Conservation (phyloP, 2,888 invertebrate species). For the Macropis europaea region DNA sequence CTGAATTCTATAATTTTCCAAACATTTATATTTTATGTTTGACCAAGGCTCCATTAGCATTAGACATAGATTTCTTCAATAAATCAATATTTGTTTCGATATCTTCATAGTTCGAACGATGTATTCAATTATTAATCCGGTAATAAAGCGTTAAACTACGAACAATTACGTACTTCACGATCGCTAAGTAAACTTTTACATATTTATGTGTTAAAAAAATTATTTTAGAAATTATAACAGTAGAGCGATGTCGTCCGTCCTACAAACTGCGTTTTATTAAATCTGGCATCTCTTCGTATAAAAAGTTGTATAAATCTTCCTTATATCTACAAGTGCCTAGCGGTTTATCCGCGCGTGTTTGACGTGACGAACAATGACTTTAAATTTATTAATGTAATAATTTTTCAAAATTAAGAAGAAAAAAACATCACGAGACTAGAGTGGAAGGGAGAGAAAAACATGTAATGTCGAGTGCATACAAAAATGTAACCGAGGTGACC, state of each 20-base stretch:
- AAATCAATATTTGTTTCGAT: not conserved
- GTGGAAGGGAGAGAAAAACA: not conserved
- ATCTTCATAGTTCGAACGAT: not conserved
- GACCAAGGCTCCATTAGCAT: not conserved
- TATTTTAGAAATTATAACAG: not conserved
- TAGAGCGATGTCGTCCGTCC: constrained; percentile 31
- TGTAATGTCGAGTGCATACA: constrained; percentile 25
- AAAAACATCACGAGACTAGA: constrained; percentile 7
- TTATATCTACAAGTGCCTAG: constrained; percentile 63
- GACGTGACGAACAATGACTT: constrained; percentile 55
- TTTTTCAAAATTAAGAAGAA: constrained; percentile 55
- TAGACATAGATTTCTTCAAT: not conserved
- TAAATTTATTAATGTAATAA: constrained; percentile 42
- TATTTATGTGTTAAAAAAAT: not conserved
- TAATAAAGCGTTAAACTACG: not conserved
- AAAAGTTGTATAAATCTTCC: constrained; percentile 33
- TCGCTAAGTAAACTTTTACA: not conserved
- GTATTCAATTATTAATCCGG: not conserved
- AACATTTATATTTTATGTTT: not conserved
- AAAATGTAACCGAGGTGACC: constrained; percentile 14
- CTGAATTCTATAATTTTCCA: not conserved
- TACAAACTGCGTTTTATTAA: constrained; percentile 25
- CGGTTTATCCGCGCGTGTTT: constrained; percentile 63
- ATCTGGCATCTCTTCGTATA: not conserved
- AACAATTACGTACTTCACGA: not conserved